phyloP scores from a whole-genome alignment of 2,797 vertebrate species.

The Mus caroli region DNA sequence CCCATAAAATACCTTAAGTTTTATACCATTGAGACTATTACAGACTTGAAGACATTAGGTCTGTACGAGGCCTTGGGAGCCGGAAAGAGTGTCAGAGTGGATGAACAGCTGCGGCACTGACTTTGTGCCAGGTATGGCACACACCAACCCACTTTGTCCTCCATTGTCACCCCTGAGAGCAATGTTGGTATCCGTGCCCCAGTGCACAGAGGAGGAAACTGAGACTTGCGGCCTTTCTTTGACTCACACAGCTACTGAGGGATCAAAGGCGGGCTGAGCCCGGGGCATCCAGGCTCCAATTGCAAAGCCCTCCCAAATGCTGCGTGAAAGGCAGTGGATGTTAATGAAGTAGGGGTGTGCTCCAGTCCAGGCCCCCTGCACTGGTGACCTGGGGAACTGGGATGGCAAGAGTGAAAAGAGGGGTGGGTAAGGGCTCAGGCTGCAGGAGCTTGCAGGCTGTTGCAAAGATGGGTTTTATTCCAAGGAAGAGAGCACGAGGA shows the following conservation, averaged over 20 bases:
- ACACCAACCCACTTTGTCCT: neutral
- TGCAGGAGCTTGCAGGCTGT: neutral
- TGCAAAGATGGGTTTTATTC: neutral
- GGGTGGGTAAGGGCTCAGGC: neutral
- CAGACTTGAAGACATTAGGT: neutral
- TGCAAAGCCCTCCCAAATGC: neutral
- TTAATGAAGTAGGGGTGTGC: neutral
- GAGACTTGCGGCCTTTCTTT: neutral
- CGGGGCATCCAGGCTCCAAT: neutral
- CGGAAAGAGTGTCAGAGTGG: neutral
- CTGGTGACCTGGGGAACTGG: neutral
- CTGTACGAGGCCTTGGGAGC: neutral
- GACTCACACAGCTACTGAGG: neutral
- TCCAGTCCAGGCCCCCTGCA: neutral
- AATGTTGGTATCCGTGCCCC: neutral
- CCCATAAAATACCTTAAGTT: neutral
- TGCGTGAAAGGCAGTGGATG: neutral
- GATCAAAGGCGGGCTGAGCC: neutral
- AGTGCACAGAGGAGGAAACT: neutral
- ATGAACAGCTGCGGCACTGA: neutral
- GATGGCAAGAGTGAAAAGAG: neutral
- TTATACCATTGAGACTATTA: neutral
- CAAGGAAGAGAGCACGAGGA: neutral
- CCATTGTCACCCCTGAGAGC: neutral
- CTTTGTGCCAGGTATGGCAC: neutral